Percentiles rank a stretch among this genome's conserved stretches.
phyloP scores from a whole-genome alignment of 2,113 vertebrate species.

The Sylvia atricapilla region DNA sequence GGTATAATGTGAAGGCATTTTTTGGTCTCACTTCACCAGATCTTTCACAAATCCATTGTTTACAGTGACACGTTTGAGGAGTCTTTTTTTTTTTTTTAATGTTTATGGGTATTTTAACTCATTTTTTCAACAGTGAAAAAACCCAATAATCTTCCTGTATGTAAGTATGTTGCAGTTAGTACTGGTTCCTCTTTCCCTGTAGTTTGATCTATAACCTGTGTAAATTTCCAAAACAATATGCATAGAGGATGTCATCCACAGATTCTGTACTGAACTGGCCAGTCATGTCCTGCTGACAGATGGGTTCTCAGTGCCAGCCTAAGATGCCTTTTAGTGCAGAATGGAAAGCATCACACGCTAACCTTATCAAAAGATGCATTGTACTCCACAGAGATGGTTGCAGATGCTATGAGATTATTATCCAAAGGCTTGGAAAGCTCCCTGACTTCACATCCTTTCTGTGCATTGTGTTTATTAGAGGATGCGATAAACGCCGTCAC shows the following conservation, averaged over 20 bases:
- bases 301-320: not conserved
- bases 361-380: not conserved
- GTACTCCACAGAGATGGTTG: not conserved
- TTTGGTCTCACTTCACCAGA: not conserved
- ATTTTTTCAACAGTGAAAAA: not conserved
- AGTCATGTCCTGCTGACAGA: not conserved
- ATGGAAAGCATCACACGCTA: not conserved
- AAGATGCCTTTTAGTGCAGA: not conserved
- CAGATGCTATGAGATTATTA: not conserved
- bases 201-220: not conserved
- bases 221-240: not conserved
- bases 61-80: not conserved
- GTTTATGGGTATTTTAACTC: not conserved
- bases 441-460: conserved; percentile 13
- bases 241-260: not conserved
- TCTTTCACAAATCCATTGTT: not conserved
- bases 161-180: not conserved
- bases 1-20: not conserved
- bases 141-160: not conserved
- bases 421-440: not conserved
- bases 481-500: not conserved
- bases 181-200: not conserved
- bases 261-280: not conserved
- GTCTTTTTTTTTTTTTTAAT: not conserved
- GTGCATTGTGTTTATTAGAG: conserved; percentile 27